These are phyloP conservation scores for Elgonia sp. DNA, from an alignment of 2,888 invertebrate genomes.

Conservation along the genomic window DNA sequence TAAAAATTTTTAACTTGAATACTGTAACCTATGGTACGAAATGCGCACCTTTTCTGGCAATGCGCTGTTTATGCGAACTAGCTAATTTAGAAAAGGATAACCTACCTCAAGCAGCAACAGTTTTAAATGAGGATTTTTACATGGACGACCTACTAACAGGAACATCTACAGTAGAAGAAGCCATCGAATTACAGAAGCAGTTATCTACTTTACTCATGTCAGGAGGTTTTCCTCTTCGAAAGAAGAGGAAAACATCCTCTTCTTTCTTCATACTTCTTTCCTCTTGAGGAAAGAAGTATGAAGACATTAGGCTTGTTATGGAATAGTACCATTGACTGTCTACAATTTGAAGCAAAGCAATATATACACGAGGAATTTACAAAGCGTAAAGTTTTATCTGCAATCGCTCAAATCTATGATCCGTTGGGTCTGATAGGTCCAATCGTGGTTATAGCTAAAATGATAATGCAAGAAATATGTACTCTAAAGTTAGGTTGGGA, in stretches of 20 bases:
- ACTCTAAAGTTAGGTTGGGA: slow-evolving; percentile 51
- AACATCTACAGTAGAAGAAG: not conserved
- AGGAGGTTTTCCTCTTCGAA: not conserved
- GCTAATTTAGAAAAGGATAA: not conserved
- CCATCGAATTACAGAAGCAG: not conserved
- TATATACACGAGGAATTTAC: not conserved
- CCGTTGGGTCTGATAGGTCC: slow-evolving; percentile 69
- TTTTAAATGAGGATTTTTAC: not conserved
- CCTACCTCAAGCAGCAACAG: not conserved
- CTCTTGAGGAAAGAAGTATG: not conserved
- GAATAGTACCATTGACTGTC: slow-evolving; percentile 58
- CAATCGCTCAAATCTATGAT: slow-evolving; percentile 72
- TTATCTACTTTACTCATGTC: not conserved
- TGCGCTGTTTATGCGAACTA: slow-evolving; percentile 19
- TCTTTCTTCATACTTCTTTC: not conserved
- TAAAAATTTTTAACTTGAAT: slow-evolving; percentile 13
- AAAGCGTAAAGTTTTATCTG: slow-evolving; percentile 60
- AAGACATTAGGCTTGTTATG: slow-evolving; percentile 62
- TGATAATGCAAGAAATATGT: slow-evolving; percentile 69
- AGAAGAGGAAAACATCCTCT: not conserved
- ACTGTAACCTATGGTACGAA: slow-evolving; percentile 52
- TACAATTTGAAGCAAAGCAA: slow-evolving; percentile 47
- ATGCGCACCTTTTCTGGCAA: slow-evolving; percentile 35
- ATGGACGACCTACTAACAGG: slow-evolving; percentile 1
- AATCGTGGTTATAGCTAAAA: slow-evolving; percentile 63